Evolutionary conservation across 2,113 vertebrate species (phyloP), one percentile per base, ranked within the genome.

Genomic region (Isichthys henryi): DNA sequence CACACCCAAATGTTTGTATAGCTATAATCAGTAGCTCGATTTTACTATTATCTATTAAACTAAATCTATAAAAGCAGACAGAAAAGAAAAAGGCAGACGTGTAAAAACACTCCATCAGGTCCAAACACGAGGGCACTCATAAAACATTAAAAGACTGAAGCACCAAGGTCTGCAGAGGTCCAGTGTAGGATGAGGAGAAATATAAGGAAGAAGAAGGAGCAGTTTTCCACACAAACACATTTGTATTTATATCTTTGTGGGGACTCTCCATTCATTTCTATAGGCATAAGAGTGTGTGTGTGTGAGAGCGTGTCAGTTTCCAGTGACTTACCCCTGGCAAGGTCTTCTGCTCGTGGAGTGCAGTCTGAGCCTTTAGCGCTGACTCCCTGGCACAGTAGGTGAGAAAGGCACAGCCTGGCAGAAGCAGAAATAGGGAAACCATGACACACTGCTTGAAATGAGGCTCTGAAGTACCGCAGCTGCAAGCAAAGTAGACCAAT

Each of bases 351-450:
- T 97, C 97, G 1, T 97, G 97, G 90, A 97, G 94, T 52, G 97
- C 97, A 90, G 96, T 97, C 95, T 97, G 97, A 93, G 97, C 97
- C 95, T 97, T 97, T 92, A 97, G 96, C 91, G 97, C 97, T 87
- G 97, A 97, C 92, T 97, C 97, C 94, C 97, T 97, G 95, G 97
- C 97, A 96, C 97, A 97, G 95, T 97, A 97, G 92, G 97, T 97
- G 93, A 97, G 97, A 94, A 97, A 97, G 96, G 97, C 97, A 96
- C 97, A 97, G 95, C 97, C 97, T 97, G 92, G 87, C 91, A 92
- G 92, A 91, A 91, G 91, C 93, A 91, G 91, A 91, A 88, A 93
- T 90, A 92, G 91, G 90, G 77, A 91, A 93, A 88, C 43, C 46
- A 86, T 86, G 35, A 43, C 77, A 82, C 43, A 19, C 35, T 45